Evolutionary conservation across 2,888 invertebrate species (phyloP), one percentile per base, ranked within the genome.

Genomic region (Erebia epiphron): DNA sequence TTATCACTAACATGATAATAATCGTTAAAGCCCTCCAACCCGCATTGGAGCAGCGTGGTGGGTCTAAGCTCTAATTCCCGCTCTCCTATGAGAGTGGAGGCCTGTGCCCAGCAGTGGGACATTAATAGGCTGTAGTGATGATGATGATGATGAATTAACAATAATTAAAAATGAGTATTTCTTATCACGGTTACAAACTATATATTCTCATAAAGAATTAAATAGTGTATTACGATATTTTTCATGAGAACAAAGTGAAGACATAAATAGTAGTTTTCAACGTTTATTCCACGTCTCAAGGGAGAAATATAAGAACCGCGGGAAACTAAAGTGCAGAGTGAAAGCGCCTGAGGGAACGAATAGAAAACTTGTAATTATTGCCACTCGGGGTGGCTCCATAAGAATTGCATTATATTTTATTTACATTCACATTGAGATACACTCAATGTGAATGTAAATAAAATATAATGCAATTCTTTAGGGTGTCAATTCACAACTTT

Each of bases 231-330:
- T 21, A 49, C 14, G 46, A 46, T 46, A 46, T 21, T 67, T 64
- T 63, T 58, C 50, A 67, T 66, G 50, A 61, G 52, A 67, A 67
- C 26, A 67, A 67, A 73, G 69, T 54, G 60, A 71, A 66, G 66
- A 73, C 60, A 73, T 71, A 73, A 73, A 73, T 71, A 71, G 67
- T 66, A 70, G 70, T 71, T 73, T 61, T 65, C 71, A 68, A 66
- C 71, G 70, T 75, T 71, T 73, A 75, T 73, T 66, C 68, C 43
- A 21, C 64, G 64, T 68, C 75, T 61, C 70, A 16, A 67, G 73
- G 66, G 68, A 67, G 68, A 68, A 75, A 73, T 73, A 70, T 64
- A 73, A 57, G 70, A 72, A 64, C 72, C 69, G 69, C 68, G 69
- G 58, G 58, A 70, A 67, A 68, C 61, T 54, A 26, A 56, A 56